A percentile compares a stretch with the other conserved stretches of the same genome.
These are phyloP conservation scores for Tiphia femorata DNA, from an alignment of 2,888 invertebrate species.

Conservation along the genomic window DNA sequence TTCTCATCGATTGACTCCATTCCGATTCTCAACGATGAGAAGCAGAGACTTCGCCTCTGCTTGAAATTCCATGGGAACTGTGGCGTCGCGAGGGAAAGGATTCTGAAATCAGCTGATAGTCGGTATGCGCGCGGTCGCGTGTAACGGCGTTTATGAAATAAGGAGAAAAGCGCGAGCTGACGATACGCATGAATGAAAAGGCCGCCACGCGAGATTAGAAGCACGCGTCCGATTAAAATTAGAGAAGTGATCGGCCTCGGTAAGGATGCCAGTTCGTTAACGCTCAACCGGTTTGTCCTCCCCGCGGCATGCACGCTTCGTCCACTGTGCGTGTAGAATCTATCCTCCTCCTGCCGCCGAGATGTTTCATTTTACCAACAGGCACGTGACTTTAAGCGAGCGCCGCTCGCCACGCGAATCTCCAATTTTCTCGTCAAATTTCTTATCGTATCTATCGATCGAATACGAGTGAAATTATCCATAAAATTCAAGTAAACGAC, in stretches of 20 bases:
- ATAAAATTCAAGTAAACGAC: too few relatives aligned
- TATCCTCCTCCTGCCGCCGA: constrained; percentile 11
- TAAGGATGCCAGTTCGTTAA: constrained; percentile 9
- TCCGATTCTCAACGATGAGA: too few relatives aligned
- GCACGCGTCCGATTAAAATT: background rate
- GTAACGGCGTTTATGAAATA: background rate
- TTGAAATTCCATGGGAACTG: too few relatives aligned
- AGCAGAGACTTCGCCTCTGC: too few relatives aligned
- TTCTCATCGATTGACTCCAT: too few relatives aligned
- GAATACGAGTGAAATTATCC: too few relatives aligned
- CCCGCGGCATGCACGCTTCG: background rate
- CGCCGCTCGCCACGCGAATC: background rate
- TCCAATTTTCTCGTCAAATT: background rate
- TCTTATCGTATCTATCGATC: background rate
- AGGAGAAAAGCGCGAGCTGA: background rate
- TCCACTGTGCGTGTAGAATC: background rate
- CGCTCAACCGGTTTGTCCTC: constrained; percentile 28
- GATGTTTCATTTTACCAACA: background rate
- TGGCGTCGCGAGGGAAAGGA: background rate
- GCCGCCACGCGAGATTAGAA: background rate
- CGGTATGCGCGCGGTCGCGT: background rate
- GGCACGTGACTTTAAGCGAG: constrained; percentile 9
- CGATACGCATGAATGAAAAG: constrained; percentile 32
- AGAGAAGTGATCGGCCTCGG: background rate
- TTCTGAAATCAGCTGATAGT: constrained; percentile 24